phyloP scores from a whole-genome alignment of 2,797 vertebrate genomes.

The Liasis olivaceus region DNA sequence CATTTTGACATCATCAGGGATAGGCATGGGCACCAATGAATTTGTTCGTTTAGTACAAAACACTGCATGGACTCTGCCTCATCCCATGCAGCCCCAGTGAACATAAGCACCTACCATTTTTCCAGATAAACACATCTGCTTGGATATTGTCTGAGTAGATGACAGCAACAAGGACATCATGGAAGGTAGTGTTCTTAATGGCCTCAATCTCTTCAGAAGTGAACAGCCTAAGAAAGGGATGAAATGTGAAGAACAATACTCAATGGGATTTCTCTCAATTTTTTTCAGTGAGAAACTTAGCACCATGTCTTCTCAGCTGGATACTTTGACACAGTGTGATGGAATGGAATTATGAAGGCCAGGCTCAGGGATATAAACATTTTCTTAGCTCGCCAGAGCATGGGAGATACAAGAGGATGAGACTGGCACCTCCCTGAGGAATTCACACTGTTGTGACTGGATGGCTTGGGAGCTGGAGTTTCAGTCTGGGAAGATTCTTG shows the following conservation, averaged over 20 bases:
- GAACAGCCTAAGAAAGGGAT: conserved; percentile 80
- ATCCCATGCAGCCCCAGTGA: fast-evolving
- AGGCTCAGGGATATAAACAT: no score
- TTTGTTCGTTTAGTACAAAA: background rate
- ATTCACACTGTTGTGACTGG: no score
- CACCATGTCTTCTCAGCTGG: background rate
- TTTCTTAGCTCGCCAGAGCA: no score
- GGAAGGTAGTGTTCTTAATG: conserved; percentile 79
- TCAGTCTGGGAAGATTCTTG: no score
- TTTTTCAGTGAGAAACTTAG: background rate
- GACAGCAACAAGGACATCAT: conserved; percentile 77
- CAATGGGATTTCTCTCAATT: background rate
- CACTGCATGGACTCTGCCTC: fast-evolving
- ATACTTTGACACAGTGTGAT: background rate
- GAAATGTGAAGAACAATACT: fast-evolving
- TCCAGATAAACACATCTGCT: conserved; percentile 81
- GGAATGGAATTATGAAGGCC: no score
- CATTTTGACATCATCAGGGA: background rate
- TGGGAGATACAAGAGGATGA: no score
- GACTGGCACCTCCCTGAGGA: no score
- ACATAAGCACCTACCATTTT: conserved; percentile 73
- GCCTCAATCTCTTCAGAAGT: conserved; percentile 75
- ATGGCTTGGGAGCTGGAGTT: no score
- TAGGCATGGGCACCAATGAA: background rate
- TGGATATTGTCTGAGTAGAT: conserved; percentile 75